A percentile compares a stretch with the other conserved stretches of the same genome.
Evolutionary conservation across 2,113 vertebrate genomes (phyloP).

Genomic region (Microcebus lehilahytsara): DNA sequence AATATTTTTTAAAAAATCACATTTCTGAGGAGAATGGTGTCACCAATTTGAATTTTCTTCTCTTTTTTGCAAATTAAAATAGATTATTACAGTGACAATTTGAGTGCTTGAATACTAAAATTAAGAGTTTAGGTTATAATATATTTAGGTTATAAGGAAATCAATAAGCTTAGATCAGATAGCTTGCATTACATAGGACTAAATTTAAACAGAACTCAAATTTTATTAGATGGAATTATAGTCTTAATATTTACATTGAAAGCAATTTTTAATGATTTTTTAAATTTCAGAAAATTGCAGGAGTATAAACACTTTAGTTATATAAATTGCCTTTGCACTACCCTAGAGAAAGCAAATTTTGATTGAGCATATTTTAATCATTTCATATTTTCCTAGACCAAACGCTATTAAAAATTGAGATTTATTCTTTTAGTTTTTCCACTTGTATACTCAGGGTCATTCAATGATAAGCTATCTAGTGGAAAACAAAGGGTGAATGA

Average conservation of each 20-base stretch:
- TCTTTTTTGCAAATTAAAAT: not conserved
- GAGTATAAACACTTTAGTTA: no score
- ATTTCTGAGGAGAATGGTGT: not conserved
- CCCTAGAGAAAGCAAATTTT: not conserved
- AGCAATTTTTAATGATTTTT: not conserved
- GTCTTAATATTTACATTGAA: not conserved
- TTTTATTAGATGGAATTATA: not conserved
- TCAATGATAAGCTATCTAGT: not conserved
- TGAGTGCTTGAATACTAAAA: not conserved
- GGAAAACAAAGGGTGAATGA: not conserved
- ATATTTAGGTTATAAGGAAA: not conserved
- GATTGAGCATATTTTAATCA: not conserved
- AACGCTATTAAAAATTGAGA: not conserved
- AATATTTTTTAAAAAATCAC: conserved; percentile 23
- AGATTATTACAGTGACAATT: not conserved
- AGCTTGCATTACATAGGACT: not conserved
- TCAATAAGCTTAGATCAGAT: not conserved
- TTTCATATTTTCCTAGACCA: not conserved
- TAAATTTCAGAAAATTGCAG: not conserved
- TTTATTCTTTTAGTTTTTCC: not conserved
- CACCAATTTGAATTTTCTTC: not conserved
- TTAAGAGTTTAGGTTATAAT: not conserved
- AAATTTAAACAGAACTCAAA: not conserved
- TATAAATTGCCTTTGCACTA: no score
- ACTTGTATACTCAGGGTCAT: not conserved